Evolutionary conservation across 2,113 vertebrate species (phyloP).

Genomic region (Halichoerus grypus): DNA sequence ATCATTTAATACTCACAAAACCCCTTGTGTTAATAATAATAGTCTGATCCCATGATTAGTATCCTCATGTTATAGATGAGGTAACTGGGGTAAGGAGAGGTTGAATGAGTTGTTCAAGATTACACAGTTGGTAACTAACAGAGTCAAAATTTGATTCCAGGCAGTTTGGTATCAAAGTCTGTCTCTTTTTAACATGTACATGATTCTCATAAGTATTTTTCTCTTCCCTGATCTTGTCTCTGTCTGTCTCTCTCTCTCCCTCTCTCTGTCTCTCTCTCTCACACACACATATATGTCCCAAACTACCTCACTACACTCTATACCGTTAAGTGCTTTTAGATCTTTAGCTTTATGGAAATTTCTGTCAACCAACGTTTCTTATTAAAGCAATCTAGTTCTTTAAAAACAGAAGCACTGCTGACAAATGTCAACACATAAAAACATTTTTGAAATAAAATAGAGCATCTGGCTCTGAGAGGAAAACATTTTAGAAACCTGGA

Average conservation of each 20-base stretch:
- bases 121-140: not conserved
- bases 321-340: not conserved
- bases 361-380: not conserved
- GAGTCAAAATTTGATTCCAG: conserved; percentile 17
- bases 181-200: not conserved
- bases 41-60: not conserved
- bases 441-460: conserved; percentile 5
- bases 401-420: not conserved
- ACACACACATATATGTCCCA: not conserved
- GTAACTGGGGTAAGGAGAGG: not conserved
- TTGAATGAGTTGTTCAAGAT: not conserved
- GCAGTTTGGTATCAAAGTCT: not conserved
- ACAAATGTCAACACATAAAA: conserved; percentile 7
- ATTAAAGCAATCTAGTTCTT: not conserved
- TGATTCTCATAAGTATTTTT: not conserved
- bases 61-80: not conserved
- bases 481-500: conserved; percentile 4
- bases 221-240: not conserved
- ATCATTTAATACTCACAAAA: not conserved
- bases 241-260: not conserved
- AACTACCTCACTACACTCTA: not conserved
- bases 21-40: not conserved
- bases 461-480: not conserved
- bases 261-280: too few species aligned
- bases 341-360: not conserved